A percentile compares a stretch with the other conserved stretches of the same genome.
phyloP scores from a whole-genome alignment of 2,113 vertebrate genomes.

The Eulemur rufifrons region DNA sequence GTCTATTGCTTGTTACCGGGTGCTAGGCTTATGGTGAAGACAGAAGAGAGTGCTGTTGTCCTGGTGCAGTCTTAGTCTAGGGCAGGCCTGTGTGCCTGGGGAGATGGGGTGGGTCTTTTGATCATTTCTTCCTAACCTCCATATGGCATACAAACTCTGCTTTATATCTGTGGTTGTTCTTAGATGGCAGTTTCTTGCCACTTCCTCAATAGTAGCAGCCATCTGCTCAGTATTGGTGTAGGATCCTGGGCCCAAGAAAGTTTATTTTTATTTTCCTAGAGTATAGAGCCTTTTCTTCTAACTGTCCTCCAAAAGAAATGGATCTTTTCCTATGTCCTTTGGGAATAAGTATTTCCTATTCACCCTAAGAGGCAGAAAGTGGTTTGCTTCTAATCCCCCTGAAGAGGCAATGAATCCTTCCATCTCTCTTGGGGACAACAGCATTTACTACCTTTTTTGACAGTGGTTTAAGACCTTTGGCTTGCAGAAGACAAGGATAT shows the following conservation, averaged over 20 bases:
- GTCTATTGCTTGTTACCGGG: neutral
- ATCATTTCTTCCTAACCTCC: neutral
- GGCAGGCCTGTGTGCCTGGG: neutral
- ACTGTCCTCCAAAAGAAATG: neutral
- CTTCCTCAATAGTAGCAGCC: neutral
- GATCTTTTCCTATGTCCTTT: neutral
- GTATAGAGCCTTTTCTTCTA: neutral
- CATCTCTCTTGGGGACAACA: neutral
- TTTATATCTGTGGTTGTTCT: neutral
- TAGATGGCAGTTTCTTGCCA: neutral
- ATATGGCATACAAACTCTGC: neutral
- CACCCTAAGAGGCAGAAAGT: neutral
- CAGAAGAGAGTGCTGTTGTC: neutral
- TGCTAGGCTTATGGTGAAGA: neutral
- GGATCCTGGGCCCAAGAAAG: neutral
- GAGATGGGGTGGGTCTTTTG: neutral
- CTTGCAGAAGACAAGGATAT: neutral
- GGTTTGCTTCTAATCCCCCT: neutral
- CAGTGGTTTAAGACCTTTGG: neutral
- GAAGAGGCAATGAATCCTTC: neutral
- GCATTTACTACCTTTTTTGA: neutral
- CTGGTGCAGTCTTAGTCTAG: neutral
- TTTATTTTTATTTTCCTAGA: neutral
- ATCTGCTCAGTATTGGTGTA: neutral
- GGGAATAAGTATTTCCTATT: neutral